Evolutionary conservation across 1,140 invertebrate genomes (phyloP), one percentile per base, ranked within the genome.

Genomic region (Oedothorax gibbosus): DNA sequence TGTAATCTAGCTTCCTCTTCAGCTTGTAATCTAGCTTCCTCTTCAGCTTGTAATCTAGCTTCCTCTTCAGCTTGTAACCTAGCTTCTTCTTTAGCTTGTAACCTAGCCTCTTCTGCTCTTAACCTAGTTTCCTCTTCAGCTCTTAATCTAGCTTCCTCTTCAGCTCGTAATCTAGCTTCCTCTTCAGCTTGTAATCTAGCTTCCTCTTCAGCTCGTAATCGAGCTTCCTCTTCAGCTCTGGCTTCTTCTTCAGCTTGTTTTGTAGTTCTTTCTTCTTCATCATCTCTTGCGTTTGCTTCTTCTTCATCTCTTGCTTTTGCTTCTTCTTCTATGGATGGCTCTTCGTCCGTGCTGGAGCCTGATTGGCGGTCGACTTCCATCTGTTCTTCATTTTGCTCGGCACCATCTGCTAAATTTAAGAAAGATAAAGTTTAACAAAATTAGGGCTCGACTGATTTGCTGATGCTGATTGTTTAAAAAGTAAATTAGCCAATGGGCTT

Each of bases 91-190:
- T 15, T 57, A 20, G 21, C 12, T 57, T 51, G 49, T 1, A 18
- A 10, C 7, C 69, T 71, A 8, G 65, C 73, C 15, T 68, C 68
- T 15, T 80, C 68, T 0, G 71, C 62, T 35, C 12, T 73, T 7
- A 21, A 5, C 6, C 66, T 54, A 0, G 15, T 51, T 35, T 68
- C 57, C 20, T 80, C 71, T 76, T 80, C 87, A 71, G 89, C 88
- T 71, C 62, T 76, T 71, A 66, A 15, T 65, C 69, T 60, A 20
- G 21, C 35, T 81, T 81, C 50, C 69, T 77, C 60, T 69, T 75
- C 57, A 14, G 14, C 53, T 50, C 51, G 66, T 14, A 53, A 2
- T 53, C 18, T 64, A 15, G 76, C 71, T 21, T 82, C 21, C n/a
- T 62, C 69, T 66, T 71, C 56, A 51, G 57, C 73, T 64, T 53